Percentiles rank a stretch among this genome's conserved stretches.
These are phyloP conservation scores for Yponomeuta evonymella DNA, from an alignment of 2,888 invertebrate genomes.

Conservation along the genomic window DNA sequence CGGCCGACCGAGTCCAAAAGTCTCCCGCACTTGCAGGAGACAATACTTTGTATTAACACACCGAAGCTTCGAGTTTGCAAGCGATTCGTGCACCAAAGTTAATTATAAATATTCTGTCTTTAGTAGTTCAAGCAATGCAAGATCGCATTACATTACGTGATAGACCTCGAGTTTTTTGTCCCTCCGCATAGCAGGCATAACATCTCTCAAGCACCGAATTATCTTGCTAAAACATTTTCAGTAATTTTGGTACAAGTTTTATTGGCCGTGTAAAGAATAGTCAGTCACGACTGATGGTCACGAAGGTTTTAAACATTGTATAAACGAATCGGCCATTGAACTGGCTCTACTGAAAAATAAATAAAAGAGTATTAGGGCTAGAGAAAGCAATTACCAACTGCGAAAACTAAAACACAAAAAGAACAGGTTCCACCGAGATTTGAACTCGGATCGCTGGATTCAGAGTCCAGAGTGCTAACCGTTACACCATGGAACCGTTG, in stretches of 20 bases:
- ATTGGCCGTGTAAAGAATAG: not conserved
- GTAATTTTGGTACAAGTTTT: not conserved
- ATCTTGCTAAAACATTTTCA: not conserved
- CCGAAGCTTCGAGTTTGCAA: not conserved
- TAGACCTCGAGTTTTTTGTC: not conserved
- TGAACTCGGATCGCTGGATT: conserved; percentile 89
- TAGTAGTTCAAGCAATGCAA: not conserved
- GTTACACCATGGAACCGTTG: conserved; percentile 82
- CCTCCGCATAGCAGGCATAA: not conserved
- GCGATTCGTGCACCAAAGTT: not conserved
- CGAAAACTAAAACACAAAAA: conserved; percentile 27
- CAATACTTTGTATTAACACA: not conserved
- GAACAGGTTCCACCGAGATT: conserved; percentile 83
- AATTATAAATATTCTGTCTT: not conserved
- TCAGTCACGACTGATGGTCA: not conserved
- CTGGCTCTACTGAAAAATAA: not conserved
- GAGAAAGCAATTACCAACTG: not conserved
- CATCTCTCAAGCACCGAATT: not conserved
- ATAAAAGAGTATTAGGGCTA: conserved; percentile 4
- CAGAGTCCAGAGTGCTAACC: conserved; percentile 88
- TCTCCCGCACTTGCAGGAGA: not conserved
- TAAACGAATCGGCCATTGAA: not conserved
- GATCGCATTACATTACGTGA: not conserved
- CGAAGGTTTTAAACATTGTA: not conserved
- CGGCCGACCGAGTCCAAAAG: not conserved